phyloP scores from a whole-genome alignment of 1,140 invertebrate species.

The Sycobia sp. region DNA sequence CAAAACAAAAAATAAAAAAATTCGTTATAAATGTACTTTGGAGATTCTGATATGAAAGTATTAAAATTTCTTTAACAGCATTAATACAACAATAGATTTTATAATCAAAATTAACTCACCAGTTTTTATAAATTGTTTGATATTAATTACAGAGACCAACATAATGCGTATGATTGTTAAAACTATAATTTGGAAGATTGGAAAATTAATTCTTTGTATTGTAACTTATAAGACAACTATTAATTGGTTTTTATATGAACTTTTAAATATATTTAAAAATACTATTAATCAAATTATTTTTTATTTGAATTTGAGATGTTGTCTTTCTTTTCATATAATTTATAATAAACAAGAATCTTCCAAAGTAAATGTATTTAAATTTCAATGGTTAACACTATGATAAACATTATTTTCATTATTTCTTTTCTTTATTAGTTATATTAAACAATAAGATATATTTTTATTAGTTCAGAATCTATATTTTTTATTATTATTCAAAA shows the following conservation, averaged over 20 bases:
- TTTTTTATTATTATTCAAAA: slow-evolving; percentile 7
- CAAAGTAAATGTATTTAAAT: slow-evolving; percentile 11
- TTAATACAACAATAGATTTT: slow-evolving; percentile 17
- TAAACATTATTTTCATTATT: not conserved
- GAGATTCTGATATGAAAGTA: slow-evolving; percentile 17
- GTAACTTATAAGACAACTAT: too few species aligned
- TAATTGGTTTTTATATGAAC: too few species aligned
- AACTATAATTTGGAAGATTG: too few species aligned
- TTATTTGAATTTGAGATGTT: not conserved
- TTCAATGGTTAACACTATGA: not conserved
- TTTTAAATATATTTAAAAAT: slow-evolving; percentile 7
- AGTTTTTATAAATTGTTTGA: slow-evolving; percentile 1
- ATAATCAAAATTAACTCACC: slow-evolving; percentile 5
- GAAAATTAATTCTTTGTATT: too few species aligned
- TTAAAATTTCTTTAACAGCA: slow-evolving; percentile 9
- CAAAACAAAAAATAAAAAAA: slow-evolving; percentile 10
- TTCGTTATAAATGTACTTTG: slow-evolving; percentile 26
- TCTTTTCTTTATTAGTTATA: not conserved
- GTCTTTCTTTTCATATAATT: slow-evolving; percentile 6
- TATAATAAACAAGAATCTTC: slow-evolving; percentile 11
- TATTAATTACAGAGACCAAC: too few species aligned
- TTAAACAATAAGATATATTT: not conserved
- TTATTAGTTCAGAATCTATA: slow-evolving; percentile 1
- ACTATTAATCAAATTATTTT: slow-evolving; percentile 12
- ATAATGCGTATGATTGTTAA: too few species aligned